Evolutionary conservation across 2,797 vertebrate species (phyloP).

Genomic region (Hemitrygon akajei): DNA sequence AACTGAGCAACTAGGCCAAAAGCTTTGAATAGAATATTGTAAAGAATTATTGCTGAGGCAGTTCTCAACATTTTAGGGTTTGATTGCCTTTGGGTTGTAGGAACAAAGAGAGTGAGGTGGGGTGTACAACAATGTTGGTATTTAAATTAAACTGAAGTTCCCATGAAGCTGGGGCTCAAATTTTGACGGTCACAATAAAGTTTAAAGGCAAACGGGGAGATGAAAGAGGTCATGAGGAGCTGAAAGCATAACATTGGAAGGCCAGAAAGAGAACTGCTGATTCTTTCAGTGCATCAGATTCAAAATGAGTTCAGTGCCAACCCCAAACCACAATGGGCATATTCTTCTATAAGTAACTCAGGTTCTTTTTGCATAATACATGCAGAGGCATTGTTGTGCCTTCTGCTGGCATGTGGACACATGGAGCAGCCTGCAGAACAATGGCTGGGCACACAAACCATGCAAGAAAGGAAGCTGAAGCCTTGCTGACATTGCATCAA

Average conservation of each 20-base stretch:
- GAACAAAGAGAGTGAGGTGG: neutral
- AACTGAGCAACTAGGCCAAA: neutral
- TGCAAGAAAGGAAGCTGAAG: no score
- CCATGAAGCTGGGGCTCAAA: neutral
- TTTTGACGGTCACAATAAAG: neutral
- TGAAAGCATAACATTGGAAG: neutral
- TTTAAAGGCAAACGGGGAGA: neutral
- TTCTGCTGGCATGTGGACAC: no score
- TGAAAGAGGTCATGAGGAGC: neutral
- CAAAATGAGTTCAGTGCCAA: no score
- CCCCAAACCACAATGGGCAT: no score
- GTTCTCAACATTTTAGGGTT: neutral
- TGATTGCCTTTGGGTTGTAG: neutral
- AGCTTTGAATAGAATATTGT: neutral
- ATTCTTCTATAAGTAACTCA: no score
- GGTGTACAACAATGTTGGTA: neutral
- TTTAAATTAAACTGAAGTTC: neutral
- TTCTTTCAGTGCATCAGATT: no score
- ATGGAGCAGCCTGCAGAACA: no score
- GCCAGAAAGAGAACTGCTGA: neutral
- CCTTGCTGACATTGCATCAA: no score
- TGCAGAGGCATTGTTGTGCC: no score
- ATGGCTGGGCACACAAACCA: no score
- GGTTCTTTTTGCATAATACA: no score
- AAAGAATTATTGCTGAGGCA: neutral